Conservation (phyloP, 2,888 invertebrate genomes). For the Orchestes rusci region DNA sequence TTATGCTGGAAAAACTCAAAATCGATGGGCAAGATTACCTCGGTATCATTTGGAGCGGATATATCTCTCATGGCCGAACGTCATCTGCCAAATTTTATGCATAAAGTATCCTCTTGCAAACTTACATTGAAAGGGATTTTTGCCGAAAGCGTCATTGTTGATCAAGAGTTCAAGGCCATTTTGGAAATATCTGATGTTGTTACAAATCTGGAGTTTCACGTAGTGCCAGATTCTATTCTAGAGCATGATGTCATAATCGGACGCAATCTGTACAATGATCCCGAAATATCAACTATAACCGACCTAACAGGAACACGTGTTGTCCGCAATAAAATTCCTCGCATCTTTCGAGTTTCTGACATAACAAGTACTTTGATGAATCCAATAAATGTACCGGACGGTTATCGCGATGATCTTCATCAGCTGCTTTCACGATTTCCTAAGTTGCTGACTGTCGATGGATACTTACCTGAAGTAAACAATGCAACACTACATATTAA, state of each 20-base stretch:
- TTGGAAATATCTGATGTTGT: constrained; percentile 9
- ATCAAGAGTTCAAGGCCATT: constrained; percentile 4
- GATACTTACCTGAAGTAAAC: neutral
- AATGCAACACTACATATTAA: constrained; percentile 4
- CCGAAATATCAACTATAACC: constrained; percentile 5
- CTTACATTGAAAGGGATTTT: constrained; percentile 1
- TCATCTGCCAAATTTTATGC: constrained; percentile 2
- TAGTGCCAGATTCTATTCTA: constrained; percentile 6
- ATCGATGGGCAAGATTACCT: constrained; percentile 7
- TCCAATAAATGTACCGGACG: constrained; percentile 1
- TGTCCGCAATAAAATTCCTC: constrained; percentile 7
- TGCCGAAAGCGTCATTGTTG: neutral
- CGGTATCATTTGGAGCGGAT: constrained; percentile 6
- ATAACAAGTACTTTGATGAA: neutral
- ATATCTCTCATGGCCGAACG: constrained; percentile 8
- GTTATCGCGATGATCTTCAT: neutral
- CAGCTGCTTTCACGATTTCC: neutral
- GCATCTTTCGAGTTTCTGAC: constrained; percentile 5
- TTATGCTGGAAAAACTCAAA: constrained; percentile 2
- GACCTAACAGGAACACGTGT: constrained; percentile 7
- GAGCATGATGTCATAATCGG: constrained; percentile 7
- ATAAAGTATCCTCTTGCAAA: constrained; percentile 5
- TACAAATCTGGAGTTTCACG: constrained; percentile 7
- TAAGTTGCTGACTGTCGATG: neutral
- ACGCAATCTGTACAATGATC: constrained; percentile 8